phyloP scores from a whole-genome alignment of 2,888 invertebrate genomes.

The Willowsia nigromaculata region DNA sequence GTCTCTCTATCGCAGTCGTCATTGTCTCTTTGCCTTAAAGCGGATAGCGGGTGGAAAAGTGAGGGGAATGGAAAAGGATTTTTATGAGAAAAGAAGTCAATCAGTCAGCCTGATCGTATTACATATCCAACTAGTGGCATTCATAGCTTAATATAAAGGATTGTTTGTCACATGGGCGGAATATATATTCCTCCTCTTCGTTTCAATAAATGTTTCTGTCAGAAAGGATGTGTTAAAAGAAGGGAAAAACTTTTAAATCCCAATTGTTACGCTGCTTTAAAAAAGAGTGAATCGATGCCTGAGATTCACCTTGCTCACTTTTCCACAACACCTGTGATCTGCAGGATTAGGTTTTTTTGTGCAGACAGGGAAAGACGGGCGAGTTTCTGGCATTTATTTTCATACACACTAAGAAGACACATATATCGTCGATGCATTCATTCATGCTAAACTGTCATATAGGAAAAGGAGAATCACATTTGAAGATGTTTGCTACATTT shows the following conservation, averaged over 20 bases:
- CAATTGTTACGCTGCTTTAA: conserved; percentile 17
- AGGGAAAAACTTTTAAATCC: background rate
- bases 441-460: background rate
- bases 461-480: background rate
- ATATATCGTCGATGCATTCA: background rate
- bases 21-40: background rate
- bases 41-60: background rate
- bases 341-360: conserved; percentile 44
- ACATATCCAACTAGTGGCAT: background rate
- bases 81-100: conserved; percentile 72
- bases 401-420: background rate
- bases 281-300: conserved; percentile 20
- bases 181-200: background rate
- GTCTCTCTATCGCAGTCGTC: background rate
- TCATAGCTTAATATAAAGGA: background rate
- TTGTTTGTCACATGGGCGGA: background rate
- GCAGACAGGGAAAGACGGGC: background rate
- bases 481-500: background rate
- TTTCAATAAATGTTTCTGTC: conserved; percentile 45
- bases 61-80: conserved; percentile 36
- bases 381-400: background rate
- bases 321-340: conserved; percentile 71
- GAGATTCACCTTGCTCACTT: conserved; percentile 63
- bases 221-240: conserved; percentile 12
- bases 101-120: conserved; percentile 78